These are phyloP conservation scores for Helostoma temminkii DNA, from an alignment of 2,797 vertebrate species.

Conservation along the genomic window DNA sequence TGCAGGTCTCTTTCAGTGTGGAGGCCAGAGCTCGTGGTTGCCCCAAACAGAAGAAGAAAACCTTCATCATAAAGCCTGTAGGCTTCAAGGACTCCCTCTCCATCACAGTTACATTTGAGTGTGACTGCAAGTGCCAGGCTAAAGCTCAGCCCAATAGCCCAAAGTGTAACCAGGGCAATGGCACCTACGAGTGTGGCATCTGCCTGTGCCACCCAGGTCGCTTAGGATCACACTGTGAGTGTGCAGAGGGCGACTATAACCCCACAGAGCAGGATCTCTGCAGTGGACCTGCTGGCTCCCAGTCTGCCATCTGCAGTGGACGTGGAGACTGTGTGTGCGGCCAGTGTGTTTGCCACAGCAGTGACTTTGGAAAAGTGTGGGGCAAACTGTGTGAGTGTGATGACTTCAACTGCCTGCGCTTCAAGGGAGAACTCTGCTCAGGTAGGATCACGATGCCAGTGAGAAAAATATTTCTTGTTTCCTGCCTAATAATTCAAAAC, in stretches of 20 bases:
- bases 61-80: slow-evolving; percentile 95
- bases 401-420: slow-evolving; percentile 97
- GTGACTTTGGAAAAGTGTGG: slow-evolving; percentile 93
- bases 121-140: slow-evolving; percentile 90
- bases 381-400: slow-evolving; percentile 98
- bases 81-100: slow-evolving; percentile 95
- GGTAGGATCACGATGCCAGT: slow-evolving; percentile 77
- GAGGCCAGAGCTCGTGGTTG: slow-evolving; percentile 94
- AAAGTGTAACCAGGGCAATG: slow-evolving; percentile 90
- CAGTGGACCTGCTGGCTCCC: slow-evolving; percentile 75
- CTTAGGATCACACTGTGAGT: slow-evolving; percentile 93
- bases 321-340: slow-evolving; percentile 96
- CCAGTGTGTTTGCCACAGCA: slow-evolving; percentile 95
- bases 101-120: slow-evolving; percentile 89
- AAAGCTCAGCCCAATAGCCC: slow-evolving; percentile 82
- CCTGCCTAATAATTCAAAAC: no score
- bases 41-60: slow-evolving; percentile 87
- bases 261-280: slow-evolving; percentile 91
- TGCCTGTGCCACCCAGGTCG: slow-evolving; percentile 91
- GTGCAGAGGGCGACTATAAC: slow-evolving; percentile 92
- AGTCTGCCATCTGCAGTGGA: slow-evolving; percentile 89
- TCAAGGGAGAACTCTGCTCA: slow-evolving; percentile 96
- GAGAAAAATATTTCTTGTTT: neutral
- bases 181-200: slow-evolving; percentile 94
- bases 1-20: slow-evolving; percentile 95